Evolutionary conservation across 1,140 invertebrate species (phyloP).

Genomic region (Spodoptera frugiperda): DNA sequence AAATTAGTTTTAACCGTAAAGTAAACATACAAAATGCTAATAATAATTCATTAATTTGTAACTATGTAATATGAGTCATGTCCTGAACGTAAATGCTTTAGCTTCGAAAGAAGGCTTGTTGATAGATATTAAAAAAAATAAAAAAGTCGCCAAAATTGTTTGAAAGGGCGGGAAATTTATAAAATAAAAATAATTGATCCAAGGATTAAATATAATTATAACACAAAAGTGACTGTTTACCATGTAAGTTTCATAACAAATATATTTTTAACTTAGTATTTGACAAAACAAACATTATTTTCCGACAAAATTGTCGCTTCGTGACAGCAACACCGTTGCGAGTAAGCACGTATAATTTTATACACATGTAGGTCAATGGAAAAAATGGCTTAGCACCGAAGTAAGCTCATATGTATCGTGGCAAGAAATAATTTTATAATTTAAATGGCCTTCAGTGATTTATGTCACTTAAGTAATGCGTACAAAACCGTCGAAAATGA

Average conservation of each 20-base stretch:
- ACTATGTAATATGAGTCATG: neutral
- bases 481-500: conserved; percentile 85
- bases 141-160: conserved; percentile 43
- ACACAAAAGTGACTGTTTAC: conserved; percentile 25
- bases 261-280: conserved; percentile 16
- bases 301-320: conserved; percentile 19
- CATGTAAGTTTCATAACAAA: conserved; percentile 37
- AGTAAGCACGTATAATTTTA: conserved; percentile 74
- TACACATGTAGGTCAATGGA: conserved; percentile 84
- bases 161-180: conserved; percentile 55
- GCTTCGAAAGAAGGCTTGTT: neutral
- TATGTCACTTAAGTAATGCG: conserved; percentile 85
- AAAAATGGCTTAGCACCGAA: conserved; percentile 85
- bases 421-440: conserved; percentile 84
- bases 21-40: neutral
- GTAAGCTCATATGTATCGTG: conserved; percentile 82
- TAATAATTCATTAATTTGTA: too few species aligned
- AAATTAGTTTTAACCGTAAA: neutral
- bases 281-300: conserved; percentile 23
- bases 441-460: conserved; percentile 87
- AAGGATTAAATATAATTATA: conserved; percentile 1
- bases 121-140: conserved; percentile 39
- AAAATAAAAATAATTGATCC: conserved; percentile 45
- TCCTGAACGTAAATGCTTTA: neutral
- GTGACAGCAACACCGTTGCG: conserved; percentile 72